Base-by-base conservation (phyloP, 2,113 vertebrate species). In the Neoarius graeffei region DNA sequence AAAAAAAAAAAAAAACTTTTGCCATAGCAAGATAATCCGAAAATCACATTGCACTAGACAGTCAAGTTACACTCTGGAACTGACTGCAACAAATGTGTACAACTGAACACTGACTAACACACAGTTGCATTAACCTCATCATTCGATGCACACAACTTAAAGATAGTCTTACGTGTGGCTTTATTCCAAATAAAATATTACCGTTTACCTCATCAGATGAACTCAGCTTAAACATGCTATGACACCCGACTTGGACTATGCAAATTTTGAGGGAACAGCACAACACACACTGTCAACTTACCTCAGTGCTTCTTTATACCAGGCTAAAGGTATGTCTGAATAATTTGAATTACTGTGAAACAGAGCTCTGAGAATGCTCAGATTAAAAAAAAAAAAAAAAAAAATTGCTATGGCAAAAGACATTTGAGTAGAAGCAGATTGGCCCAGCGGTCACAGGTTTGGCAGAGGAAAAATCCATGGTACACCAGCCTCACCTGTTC, bases 1-100 rank as follows among this genome's bases (percentile, higher is more conserved):
- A 42, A 42, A 42, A 42, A 42, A 42, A 42, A 4, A 0, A 42
- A 42, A 42, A 42, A 42, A 42, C 95, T 96, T 95, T 98, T 98
- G 97, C 97, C 97, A 99, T 98, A 97, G 97, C 97, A 98, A 98
- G 95, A 96, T 96, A 96, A 95, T 93, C 94, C 95, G 95, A 93
- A 94, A 93, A 94, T 94, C 93, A 85, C 89, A 92, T 80, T 88
- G 80, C 4, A 62, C 30, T 82, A 62, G 57, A 62, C 11, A 7
- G 5, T 90, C 77, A 89, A 66, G 81, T 66, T 88, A 91, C 86
- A 91, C 85, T 91, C 77, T 82, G 90, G 52, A 90, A 84, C 57
- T 90, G 90, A 90, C 81, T 79, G 89, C 20, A 57, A 79, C 89
- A 86, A 81, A 85, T 81, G 64, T 88, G 74, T 77, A 77, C 23